phyloP scores from a whole-genome alignment of 2,113 vertebrate species.

The Cacatua alba region DNA sequence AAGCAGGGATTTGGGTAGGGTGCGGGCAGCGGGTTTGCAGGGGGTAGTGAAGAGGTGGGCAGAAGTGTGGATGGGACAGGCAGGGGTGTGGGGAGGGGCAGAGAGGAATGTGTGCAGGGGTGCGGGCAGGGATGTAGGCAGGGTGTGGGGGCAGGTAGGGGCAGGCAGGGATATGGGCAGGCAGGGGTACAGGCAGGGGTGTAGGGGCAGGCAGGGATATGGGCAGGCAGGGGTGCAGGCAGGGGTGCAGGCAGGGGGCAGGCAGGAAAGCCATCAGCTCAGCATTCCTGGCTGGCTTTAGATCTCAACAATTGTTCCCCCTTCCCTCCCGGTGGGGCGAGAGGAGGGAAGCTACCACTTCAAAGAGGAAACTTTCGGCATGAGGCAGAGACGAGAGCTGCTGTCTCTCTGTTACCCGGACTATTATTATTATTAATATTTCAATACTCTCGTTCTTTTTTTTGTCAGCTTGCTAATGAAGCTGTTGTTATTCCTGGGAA shows the following conservation, averaged over 20 bases:
- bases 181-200: neutral
- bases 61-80: neutral
- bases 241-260: neutral
- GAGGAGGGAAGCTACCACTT: conserved; percentile 56
- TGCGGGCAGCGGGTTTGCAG: neutral
- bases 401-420: neutral
- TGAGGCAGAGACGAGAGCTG: conserved; percentile 17
- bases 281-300: conserved; percentile 66
- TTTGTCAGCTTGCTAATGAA: conserved; percentile 33
- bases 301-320: conserved; percentile 58
- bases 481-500: conserved; percentile 28
- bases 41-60: neutral
- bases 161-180: neutral
- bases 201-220: neutral
- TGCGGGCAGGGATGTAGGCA: neutral
- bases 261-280: conserved; percentile 60
- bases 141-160: neutral
- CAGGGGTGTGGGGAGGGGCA: neutral
- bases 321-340: conserved; percentile 34
- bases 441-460: neutral
- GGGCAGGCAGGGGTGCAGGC: neutral
- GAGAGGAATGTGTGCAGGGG: neutral
- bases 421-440: conserved; percentile 11
- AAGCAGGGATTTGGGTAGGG: neutral
- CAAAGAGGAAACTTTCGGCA: conserved; percentile 63